Evolutionary conservation across 2,888 invertebrate species (phyloP), one percentile per base, ranked within the genome.

Genomic region (Alloscopus bannaensis): DNA sequence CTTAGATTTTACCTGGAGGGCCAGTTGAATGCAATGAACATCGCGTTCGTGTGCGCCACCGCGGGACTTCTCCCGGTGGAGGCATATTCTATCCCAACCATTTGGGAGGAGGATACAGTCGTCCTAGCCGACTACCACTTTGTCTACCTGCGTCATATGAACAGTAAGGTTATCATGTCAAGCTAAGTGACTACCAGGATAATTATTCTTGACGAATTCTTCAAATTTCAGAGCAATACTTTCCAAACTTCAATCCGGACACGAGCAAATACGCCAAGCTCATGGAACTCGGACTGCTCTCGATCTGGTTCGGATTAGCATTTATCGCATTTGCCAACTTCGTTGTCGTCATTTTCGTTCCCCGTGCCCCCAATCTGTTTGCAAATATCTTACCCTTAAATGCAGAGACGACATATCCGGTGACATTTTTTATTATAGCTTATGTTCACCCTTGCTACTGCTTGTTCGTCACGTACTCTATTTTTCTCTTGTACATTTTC

Each of bases 121-220:
- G 13, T 13, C 36, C 36, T 36, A 13, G 36, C 13, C 13, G 13
- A 36, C 13, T 36, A 13, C 13, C 36, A 8, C 6, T 13, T 62
- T 22, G 16, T 40, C 2, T 62, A 22, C 18, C 18, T 62, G 13
- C 40, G 62, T 40, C 62, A 62, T 16, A 36, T 62, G 62, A 62
- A 62, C 24, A 6, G 62, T 62, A 62, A 40, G 62, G 22, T n/a
- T 36, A n/a, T n/a, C n/a, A n/a, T n/a, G n/a, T n/a, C n/a, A n/a
- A n/a, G n/a, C n/a, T n/a, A n/a, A n/a, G n/a, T n/a, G n/a, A n/a
- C n/a, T n/a, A n/a, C n/a, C n/a, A n/a, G n/a, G n/a, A 20, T 3
- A 52, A 16, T 45, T 45, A 45, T 45, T 40, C 6, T 62, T 20
- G 13, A 24, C 6, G 18, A 24, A 16, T 3, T 22, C 26, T 11